These are phyloP conservation scores for Catostomus latipinnis DNA, from an alignment of 2,797 vertebrate genomes.

Conservation along the genomic window DNA sequence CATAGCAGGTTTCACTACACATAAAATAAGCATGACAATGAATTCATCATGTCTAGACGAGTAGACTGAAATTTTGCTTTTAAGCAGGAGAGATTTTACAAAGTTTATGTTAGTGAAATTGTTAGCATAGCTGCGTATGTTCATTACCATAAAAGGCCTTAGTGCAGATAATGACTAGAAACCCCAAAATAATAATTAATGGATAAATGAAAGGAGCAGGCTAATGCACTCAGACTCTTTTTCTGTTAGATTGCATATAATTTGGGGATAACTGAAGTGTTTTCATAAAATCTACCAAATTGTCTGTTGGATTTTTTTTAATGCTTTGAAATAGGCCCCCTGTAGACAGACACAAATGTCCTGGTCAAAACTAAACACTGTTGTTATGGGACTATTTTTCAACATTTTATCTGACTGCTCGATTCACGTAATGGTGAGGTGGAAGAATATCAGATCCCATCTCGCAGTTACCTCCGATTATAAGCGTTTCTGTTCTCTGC, in stretches of 20 bases:
- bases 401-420: slow-evolving; percentile 46
- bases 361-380: slow-evolving; percentile 2
- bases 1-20: not conserved
- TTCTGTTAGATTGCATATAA: slow-evolving; percentile 51
- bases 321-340: not conserved
- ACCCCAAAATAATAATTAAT: slow-evolving; percentile 52
- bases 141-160: slow-evolving; percentile 46
- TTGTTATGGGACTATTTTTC: slow-evolving; percentile 39
- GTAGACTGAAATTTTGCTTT: slow-evolving; percentile 22
- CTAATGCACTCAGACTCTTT: slow-evolving; percentile 56
- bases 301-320: slow-evolving; percentile 39
- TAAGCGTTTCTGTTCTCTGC: slow-evolving; percentile 56
- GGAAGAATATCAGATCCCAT: slow-evolving; percentile 34
- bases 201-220: slow-evolving; percentile 49
- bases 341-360: no score
- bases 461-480: no score
- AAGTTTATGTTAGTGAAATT: slow-evolving; percentile 24
- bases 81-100: not conserved
- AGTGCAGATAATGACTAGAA: slow-evolving; percentile 54
- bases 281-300: slow-evolving; percentile 38
- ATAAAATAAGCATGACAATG: not conserved
- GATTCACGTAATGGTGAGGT: slow-evolving; percentile 34
- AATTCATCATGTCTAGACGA: not conserved
- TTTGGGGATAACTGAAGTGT: slow-evolving; percentile 51
- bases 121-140: slow-evolving; percentile 4